Base-by-base conservation (phyloP, 2,113 vertebrate species). In the Triplophysa rosa region DNA sequence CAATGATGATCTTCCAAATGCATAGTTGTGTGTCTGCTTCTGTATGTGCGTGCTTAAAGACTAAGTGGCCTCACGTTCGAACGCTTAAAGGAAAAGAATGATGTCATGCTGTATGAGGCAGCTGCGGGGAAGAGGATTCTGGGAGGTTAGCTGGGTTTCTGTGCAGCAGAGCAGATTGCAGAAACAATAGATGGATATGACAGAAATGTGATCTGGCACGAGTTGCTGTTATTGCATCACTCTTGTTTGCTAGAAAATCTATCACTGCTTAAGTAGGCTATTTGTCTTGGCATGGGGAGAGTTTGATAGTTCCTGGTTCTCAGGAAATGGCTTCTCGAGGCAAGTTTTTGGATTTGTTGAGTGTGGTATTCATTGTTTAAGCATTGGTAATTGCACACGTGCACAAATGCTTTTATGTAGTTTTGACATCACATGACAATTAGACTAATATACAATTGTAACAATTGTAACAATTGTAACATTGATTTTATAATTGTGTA, bases 161-260 rank as follows among this genome's bases (percentile, higher is more conserved):
- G 78, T 88, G 83, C 42, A 52, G 66, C 10, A 64, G 33, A 61
- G 56, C 63, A 61, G 83, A 79, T 80, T 81, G 78, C 82, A 80
- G 87, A 88, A 91, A 92, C 90, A 89, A 91, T 88, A 88, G 87
- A 91, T 88, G 88, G 89, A 91, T 90, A 88, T 87, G 86, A 88
- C 82, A 83, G 81, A 87, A 85, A 84, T 86, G 87, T 87, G 78
- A 90, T 89, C 90, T 92, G 89, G 89, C 92, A 82, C 24, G 42
- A 80, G 62, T 33, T 84, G 58, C 3, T 13, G 72, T 40, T 33
- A 86, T 92, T 89, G 91, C 88, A 84, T 93, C 90, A 92, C 24
- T 52, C 29, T 42, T 54, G 63, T 72, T 87, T 79, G 74, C 82
- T 77, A 79, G 77, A 84, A 71, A 88, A 80, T 83, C 84, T 83